Base-by-base conservation (phyloP, 2,888 invertebrate genomes). In the Acanthococcus lagerstroemiae region DNA sequence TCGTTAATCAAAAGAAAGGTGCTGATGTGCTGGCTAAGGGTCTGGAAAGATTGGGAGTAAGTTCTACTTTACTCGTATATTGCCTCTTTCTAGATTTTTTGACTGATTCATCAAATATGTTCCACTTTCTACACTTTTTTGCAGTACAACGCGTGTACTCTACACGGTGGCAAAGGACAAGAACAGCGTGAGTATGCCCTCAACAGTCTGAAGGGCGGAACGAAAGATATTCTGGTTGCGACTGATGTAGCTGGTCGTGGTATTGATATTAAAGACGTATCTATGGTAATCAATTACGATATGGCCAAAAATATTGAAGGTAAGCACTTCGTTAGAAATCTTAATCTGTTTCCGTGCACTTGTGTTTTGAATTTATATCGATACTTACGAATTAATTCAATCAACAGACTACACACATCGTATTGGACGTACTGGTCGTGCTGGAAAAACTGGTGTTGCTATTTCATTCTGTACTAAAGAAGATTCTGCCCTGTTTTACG, bases 1-100 rank as follows among this genome's bases (percentile, higher is more conserved):
- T 99, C 77, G 99, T 99, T 73, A 99, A 99, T 78, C 97, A 99
- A 78, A 99, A 99, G 86, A 99, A 96, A 78, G 97, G 97, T 67
- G 99, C 96, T 0, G 99, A 99, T 77, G 90, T 99, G 2, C 80
- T 99, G 76, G 95, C 96, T 27, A 93, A 95, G 77, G 95, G 96
- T 50, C 80, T 99, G 75, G 95, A 96, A 76, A 97, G 97, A 78
- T 83, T 97, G 73, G 92, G 95, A 15, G 83, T 84, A 75, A 76
- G 80, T 78, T 69, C 65, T 50, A 68, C 22, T 48, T 6, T 19
- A 15, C 15, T 4, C 6, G 7, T 21, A 21, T 19, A 21, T 52
- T 12, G 57, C 52, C 30, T 45, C n/a, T n/a, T n/a, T n/a, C n/a
- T n/a, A n/a, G n/a, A n/a, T 56, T 24, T 63, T 7, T 17, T n/a